phyloP scores from a whole-genome alignment of 2,113 vertebrate species.

The Brienomyrus brachyistius region DNA sequence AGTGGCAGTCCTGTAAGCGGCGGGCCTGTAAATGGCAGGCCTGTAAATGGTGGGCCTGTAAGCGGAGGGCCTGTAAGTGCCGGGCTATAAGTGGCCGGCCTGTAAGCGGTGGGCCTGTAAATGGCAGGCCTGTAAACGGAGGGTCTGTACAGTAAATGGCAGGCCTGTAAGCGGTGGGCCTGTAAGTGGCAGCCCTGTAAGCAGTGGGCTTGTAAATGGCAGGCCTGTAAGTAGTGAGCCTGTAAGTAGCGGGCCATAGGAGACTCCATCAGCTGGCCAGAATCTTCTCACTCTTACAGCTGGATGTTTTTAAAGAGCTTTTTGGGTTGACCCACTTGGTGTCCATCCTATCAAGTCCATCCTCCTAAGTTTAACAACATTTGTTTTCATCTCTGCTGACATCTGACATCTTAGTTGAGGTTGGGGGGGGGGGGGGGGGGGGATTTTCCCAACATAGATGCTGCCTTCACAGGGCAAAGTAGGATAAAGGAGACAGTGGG shows the following conservation, averaged over 20 bases:
- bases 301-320: neutral
- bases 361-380: neutral
- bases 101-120: no score
- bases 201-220: no score
- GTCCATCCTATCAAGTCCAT: neutral
- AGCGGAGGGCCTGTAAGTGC: neutral
- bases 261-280: neutral
- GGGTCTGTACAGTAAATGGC: no score
- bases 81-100: no score
- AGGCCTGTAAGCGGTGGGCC: no score
- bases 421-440: neutral
- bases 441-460: neutral
- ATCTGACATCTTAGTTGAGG: neutral
- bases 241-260: neutral
- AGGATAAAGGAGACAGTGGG: neutral
- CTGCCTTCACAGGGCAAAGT: neutral
- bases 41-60: no score
- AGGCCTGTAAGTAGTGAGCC: no score
- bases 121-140: no score
- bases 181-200: no score
- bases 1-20: neutral
- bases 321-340: neutral
- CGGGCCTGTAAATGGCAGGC: neutral
- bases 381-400: neutral
- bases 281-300: neutral